Evolutionary conservation across 2,888 invertebrate species (phyloP), one percentile per base, ranked within the genome.

Genomic region (Microctonus brassicae): DNA sequence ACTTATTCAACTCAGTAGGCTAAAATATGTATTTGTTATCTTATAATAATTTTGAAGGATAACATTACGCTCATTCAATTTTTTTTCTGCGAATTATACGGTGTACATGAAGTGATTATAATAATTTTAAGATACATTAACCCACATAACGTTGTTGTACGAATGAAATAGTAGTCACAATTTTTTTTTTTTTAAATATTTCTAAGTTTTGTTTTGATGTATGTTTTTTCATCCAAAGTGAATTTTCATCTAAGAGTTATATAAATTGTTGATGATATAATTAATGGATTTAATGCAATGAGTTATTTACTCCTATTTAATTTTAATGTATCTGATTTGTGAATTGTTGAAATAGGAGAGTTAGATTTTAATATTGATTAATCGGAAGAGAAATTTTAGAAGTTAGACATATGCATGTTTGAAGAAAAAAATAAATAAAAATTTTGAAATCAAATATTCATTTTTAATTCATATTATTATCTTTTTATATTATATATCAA

Each of bases 401-500:
- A n/a, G n/a, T 11, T 13, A n/a, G 13, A n/a, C 39, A 39, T 9
- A 39, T 39, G 39, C 39, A 39, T n/a, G 36, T 39, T 39, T n/a
- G 2, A 17, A 7, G 17, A 47, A 17, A 17, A 7, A 47, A 42
- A 20, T 2, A 47, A 42, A 5, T 2, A 47, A 17, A 47, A 17
- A 47, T 17, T 3, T 6, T 17, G 9, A 5, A 17, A 47, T 17
- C 4, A 47, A 39, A n/a, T 39, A n/a, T 13, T 39, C 1, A 2
- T 29, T 29, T 29, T 29, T 29, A 5, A 7, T 29, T 29, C 7
- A 7, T 29, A 5, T 29, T 33, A 47, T 17, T 9, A 65, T 66
- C 26, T 73, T 72, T 75, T 36, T 22, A 5, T 7, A 47, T 65
- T 62, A 13, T 33, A 47, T 17, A 20, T 71, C 26, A 11, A 68